Percentiles rank a stretch among this genome's conserved stretches.
These are phyloP conservation scores for Margaritifera margaritifera DNA, from an alignment of 2,888 invertebrate genomes.

Conservation along the genomic window DNA sequence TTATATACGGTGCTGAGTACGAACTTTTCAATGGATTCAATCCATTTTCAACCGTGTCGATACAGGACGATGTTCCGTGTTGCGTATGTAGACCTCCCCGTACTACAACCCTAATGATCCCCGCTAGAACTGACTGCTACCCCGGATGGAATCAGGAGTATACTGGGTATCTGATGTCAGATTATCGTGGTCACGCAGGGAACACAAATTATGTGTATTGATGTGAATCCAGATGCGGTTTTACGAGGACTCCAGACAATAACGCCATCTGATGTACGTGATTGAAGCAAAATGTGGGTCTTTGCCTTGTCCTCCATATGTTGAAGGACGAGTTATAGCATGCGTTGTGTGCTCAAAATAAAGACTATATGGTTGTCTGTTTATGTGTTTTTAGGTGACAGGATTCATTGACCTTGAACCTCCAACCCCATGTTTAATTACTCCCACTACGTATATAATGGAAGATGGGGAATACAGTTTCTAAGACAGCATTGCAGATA, in stretches of 20 bases:
- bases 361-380: no score
- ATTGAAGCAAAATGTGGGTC: constrained; percentile 13
- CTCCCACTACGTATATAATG: no score
- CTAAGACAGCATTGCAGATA: no score
- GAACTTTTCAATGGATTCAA: no score
- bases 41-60: no score
- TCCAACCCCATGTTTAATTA: no score
- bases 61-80: constrained; percentile 17
- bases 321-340: constrained; percentile 6
- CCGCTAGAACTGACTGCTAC: constrained; percentile 8
- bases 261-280: constrained; percentile 10
- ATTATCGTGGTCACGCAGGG: background rate
- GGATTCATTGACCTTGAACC: no score
- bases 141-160: constrained; percentile 19
- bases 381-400: no score
- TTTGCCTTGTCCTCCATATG: constrained; percentile 11
- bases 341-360: constrained; percentile 17
- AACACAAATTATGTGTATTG: constrained; percentile 11
- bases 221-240: background rate
- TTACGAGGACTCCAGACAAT: background rate
- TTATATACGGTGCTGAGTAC: no score
- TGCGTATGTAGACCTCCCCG: constrained; percentile 8
- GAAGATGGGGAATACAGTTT: no score
- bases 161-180: constrained; percentile 15
- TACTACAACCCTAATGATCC: constrained; percentile 9